Percentiles rank a stretch among this genome's conserved stretches.
phyloP scores from a whole-genome alignment of 2,113 vertebrate genomes.

The Ivindomyrus marchei region DNA sequence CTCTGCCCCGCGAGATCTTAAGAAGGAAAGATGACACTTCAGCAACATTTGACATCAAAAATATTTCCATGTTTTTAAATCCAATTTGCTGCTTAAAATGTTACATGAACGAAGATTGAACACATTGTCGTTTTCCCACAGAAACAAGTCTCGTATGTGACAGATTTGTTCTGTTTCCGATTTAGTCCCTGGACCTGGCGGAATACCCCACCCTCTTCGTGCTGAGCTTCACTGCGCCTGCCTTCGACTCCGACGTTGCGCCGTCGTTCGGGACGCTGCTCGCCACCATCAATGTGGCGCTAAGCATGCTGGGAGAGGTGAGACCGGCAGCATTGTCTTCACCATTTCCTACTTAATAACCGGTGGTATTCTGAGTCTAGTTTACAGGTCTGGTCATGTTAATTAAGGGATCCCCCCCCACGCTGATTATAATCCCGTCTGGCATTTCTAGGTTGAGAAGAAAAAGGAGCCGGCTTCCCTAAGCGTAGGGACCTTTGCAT shows the following conservation, averaged over 20 bases:
- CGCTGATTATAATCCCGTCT: slow-evolving; percentile 1
- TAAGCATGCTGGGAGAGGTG: slow-evolving; percentile 92
- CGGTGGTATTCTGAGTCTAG: background rate
- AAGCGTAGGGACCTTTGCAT: slow-evolving; percentile 67
- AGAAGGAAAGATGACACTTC: background rate
- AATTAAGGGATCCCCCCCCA: background rate
- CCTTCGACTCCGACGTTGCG: slow-evolving; percentile 86
- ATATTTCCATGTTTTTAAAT: background rate
- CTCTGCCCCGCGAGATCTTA: background rate
- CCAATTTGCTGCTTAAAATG: background rate
- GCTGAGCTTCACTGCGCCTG: slow-evolving; percentile 87
- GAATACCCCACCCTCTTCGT: slow-evolving; percentile 88
- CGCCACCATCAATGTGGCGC: slow-evolving; percentile 86
- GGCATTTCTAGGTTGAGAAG: slow-evolving; percentile 76
- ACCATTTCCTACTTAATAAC: background rate
- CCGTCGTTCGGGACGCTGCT: slow-evolving; percentile 96
- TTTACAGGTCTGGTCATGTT: background rate
- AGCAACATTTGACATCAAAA: background rate
- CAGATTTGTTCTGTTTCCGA: background rate
- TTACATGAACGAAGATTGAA: background rate
- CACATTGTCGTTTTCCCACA: background rate
- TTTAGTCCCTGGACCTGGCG: slow-evolving; percentile 84
- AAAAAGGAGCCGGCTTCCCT: slow-evolving; percentile 81
- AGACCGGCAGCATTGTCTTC: background rate
- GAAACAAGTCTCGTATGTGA: background rate